Conservation (phyloP, 1,140 invertebrate genomes). For the Phthorimaea operculella region DNA sequence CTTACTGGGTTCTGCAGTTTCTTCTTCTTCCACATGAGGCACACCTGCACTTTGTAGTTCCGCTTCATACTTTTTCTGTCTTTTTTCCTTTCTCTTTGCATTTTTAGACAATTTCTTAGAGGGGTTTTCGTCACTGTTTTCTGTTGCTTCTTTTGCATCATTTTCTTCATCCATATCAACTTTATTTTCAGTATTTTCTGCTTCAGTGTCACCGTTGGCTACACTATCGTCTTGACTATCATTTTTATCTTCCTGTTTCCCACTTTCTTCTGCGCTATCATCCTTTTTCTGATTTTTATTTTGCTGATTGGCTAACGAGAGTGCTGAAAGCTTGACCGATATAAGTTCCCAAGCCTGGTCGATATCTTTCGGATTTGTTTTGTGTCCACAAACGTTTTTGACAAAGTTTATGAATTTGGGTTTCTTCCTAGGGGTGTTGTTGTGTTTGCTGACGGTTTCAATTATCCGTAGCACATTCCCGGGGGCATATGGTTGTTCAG, state of each 20-base stretch:
- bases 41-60: slow-evolving; percentile 49
- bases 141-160: slow-evolving; percentile 13
- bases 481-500: slow-evolving; percentile 70
- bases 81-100: slow-evolving; percentile 68
- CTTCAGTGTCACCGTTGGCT: slow-evolving; percentile 3
- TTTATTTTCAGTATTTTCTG: slow-evolving; percentile 15
- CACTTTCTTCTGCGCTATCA: slow-evolving; percentile 20
- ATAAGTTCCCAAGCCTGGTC: slow-evolving; percentile 77
- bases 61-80: slow-evolving; percentile 63
- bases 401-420: slow-evolving; percentile 87
- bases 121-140: slow-evolving; percentile 8
- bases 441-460: slow-evolving; percentile 76
- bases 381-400: slow-evolving; percentile 71
- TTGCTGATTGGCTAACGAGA: slow-evolving; percentile 55
- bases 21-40: slow-evolving; percentile 22
- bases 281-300: slow-evolving; percentile 34
- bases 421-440: slow-evolving; percentile 94
- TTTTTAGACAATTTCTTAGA: slow-evolving; percentile 66
- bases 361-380: slow-evolving; percentile 68
- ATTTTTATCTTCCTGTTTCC: slow-evolving; percentile 13
- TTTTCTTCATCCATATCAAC: slow-evolving; percentile 20
- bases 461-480: slow-evolving; percentile 73
- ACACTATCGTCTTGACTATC: slow-evolving; percentile 12
- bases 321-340: slow-evolving; percentile 71
- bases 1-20: slow-evolving; percentile 36